Evolutionary conservation across 92 coral and sea anemone species (phyloP), one percentile per base, ranked within the genome.

Genomic region (Epizoanthus illoricatus): DNA sequence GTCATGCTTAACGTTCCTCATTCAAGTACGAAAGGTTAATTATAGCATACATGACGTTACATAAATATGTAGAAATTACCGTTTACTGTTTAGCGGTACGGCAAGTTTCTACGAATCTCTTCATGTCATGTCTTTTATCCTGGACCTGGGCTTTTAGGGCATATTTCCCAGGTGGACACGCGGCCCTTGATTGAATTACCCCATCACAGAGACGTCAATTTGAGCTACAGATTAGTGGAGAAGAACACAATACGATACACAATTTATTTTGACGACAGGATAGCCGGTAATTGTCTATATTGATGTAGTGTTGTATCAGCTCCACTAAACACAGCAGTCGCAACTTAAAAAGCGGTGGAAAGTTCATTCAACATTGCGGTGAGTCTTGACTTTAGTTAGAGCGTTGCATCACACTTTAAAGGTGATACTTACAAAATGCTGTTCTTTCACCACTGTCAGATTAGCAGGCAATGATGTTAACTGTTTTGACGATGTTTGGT

Each of bases 11-110:
- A 63, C 82, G 66, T 43, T 52, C 56, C 18, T 68, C 39, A 16
- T 65, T 33, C 40, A 33, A 65, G 70, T 28, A 63, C 21, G 15
- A 18, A 42, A 58, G 23, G 71, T 57, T 78, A 78, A 78, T 62
- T 78, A 63, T 78, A 78, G 16, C 71, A 40, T 45, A 15, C 28
- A 64, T 78, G 82, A 78, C 71, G 21, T 63, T n/a, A 78, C 42
- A 18, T 20, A 41, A 64, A 42, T 42, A 62, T 11, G 23, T 78
- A 33, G 23, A 7, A 9, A 42, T 41, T 20, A 42, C 28, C 21
- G n/a, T 39, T 62, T 61, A 19, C 47, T 7, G 40, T 52, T 21
- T 41, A 49, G 7, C 16, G 23, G 19, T 42, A 43, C 42, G 13
- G 66, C 60, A 62, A 41, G 82, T 63, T 63, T 78, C 45, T 15